Evolutionary conservation across 2,113 vertebrate genomes (phyloP), one percentile per base, ranked within the genome.

Genomic region (Columbina picui): DNA sequence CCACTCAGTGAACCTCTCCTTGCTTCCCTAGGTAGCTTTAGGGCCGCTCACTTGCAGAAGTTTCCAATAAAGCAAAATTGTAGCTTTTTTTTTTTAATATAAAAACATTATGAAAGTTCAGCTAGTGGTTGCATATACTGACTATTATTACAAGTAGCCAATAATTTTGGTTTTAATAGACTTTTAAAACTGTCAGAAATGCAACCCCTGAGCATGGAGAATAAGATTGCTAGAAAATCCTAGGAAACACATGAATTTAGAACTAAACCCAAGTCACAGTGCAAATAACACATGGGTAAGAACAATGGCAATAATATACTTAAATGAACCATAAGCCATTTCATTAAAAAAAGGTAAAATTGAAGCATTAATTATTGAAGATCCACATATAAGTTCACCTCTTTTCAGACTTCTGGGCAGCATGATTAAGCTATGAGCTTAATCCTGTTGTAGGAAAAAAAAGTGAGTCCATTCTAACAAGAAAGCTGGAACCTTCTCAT

Each of bases 331-430:
- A 84, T 59, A 75, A 83, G 43, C 16, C 8, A 60, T 83, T 96
- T 64, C 26, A 76, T 19, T 84, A 56, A n/a, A 81, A 87, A 87
- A 82, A 27, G 27, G 38, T 41, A 83, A 91, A 96, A 89, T 79
- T 76, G 45, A 80, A 95, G 15, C 25, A 87, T 89, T 92, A 87
- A 83, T 95, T 90, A 90, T 89, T 92, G 84, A 96, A 65, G 36
- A 80, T 23, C 15, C 38, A 57, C 52, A 47, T 81, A 23, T 41
- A 82, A 55, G 5, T 82, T 57, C 20, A 77, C 47, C 34, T 87
- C 25, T 76, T 79, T 83, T 59, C 25, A 67, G 21, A 29, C 15
- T 74, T 83, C 22, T 49, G 56, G 43, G 53, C 43, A 87, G 43
- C 30, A 65, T 57, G 43, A 47, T 69, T 79, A 79, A 92, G 8